A percentile compares a stretch with the other conserved stretches of the same genome.
Evolutionary conservation across 2,888 invertebrate species (phyloP).

Genomic region (Tetragonula carbonaria): DNA sequence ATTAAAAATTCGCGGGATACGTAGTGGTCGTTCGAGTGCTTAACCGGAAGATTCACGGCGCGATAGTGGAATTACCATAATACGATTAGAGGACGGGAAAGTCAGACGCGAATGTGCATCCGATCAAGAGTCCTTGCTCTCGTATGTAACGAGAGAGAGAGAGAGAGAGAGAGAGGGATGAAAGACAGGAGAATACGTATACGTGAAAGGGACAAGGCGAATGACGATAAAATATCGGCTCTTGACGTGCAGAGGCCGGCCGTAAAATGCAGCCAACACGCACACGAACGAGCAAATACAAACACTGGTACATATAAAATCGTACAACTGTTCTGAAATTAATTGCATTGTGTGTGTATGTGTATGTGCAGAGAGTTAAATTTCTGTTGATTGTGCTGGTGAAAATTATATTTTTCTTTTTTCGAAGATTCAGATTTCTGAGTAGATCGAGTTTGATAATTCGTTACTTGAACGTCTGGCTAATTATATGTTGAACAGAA

Average conservation of each 20-base stretch:
- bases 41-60: conserved; percentile 45
- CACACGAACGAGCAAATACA: background rate
- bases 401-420: too few relatives aligned
- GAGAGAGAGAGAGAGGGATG: background rate
- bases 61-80: conserved; percentile 65
- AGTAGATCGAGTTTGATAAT: too few relatives aligned
- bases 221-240: conserved; percentile 63
- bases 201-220: conserved; percentile 27
- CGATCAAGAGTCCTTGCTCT: conserved; percentile 49
- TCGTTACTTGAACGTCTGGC: too few relatives aligned
- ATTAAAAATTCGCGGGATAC: conserved; percentile 33
- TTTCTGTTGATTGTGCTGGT: too few relatives aligned
- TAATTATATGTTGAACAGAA: too few relatives aligned
- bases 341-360: background rate
- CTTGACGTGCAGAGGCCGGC: conserved; percentile 61
- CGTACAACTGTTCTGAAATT: background rate
- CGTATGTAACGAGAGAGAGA: background rate
- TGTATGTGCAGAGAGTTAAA: background rate
- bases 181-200: conserved; percentile 16
- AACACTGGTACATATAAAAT: background rate
- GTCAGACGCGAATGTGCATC: conserved; percentile 57
- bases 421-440: too few relatives aligned
- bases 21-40: conserved; percentile 18
- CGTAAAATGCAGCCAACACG: conserved; percentile 68
- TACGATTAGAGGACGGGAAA: conserved; percentile 59